phyloP scores from a whole-genome alignment of 2,797 vertebrate genomes.

The Chelon auratus region DNA sequence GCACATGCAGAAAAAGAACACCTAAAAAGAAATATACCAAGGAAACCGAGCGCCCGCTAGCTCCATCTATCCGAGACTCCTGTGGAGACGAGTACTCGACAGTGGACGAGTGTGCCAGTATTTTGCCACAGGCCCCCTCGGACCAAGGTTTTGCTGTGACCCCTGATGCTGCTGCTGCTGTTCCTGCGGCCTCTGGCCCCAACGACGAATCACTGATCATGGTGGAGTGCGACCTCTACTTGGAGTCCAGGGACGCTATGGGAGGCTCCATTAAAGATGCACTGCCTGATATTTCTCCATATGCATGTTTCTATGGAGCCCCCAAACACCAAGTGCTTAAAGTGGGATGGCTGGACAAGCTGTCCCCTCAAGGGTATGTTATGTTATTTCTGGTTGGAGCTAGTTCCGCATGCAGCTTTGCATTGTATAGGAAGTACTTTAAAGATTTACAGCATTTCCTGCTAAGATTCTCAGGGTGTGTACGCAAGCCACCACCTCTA shows the following conservation, averaged over 20 bases:
- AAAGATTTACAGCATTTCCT: background rate
- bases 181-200: slow-evolving; percentile 18
- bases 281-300: slow-evolving; percentile 88
- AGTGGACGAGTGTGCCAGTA: slow-evolving; percentile 61
- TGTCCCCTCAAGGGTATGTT: slow-evolving; percentile 94
- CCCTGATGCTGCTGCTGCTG: slow-evolving; percentile 12
- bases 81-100: slow-evolving; percentile 74
- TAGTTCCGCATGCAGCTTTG: background rate
- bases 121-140: slow-evolving; percentile 29
- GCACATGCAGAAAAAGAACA: slow-evolving; percentile 50
- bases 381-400: background rate
- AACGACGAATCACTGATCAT: slow-evolving; percentile 42
- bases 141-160: slow-evolving; percentile 12
- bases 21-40: slow-evolving; percentile 19
- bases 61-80: background rate
- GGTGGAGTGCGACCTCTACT: slow-evolving; percentile 75
- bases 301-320: slow-evolving; percentile 93
- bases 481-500: background rate
- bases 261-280: slow-evolving; percentile 35
- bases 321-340: slow-evolving; percentile 81
- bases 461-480: background rate
- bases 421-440: background rate
- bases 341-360: slow-evolving; percentile 96
- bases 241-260: slow-evolving; percentile 40
- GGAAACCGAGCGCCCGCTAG: slow-evolving; percentile 9